A percentile compares a stretch with the other conserved stretches of the same genome.
phyloP scores from a whole-genome alignment of 92 coral and sea anemone genomes.

The Galaxea fascicularis region DNA sequence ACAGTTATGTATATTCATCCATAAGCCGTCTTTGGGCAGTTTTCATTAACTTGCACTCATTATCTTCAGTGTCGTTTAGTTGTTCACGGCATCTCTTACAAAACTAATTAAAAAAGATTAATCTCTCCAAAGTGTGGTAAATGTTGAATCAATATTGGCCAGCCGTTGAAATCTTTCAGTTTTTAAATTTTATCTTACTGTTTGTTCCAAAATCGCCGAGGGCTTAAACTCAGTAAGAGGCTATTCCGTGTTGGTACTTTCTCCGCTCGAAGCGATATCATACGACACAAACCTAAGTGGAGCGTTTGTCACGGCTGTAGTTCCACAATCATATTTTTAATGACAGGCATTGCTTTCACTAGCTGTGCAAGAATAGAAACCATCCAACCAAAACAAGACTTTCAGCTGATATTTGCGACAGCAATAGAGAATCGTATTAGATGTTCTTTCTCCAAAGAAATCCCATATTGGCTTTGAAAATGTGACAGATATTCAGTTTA shows the following conservation, averaged over 20 bases:
- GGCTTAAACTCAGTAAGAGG: background rate
- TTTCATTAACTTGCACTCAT: background rate
- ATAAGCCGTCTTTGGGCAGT: background rate
- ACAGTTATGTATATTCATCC: background rate
- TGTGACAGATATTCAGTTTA: background rate
- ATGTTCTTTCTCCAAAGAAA: background rate
- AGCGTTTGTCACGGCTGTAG: background rate
- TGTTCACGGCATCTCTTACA: background rate
- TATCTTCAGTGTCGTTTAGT: background rate
- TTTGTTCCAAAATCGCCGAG: background rate
- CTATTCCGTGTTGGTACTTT: background rate
- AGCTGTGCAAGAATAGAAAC: background rate
- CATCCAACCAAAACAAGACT: background rate
- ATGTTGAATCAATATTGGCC: background rate
- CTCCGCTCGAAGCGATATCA: background rate
- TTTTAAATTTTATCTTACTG: background rate
- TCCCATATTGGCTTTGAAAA: background rate
- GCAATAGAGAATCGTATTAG: background rate
- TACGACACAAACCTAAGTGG: background rate
- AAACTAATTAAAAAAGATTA: conserved; percentile 7
- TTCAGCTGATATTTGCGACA: background rate
- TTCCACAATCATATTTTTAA: background rate
- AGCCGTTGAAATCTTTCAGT: background rate
- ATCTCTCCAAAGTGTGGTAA: background rate
- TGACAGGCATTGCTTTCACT: background rate